These are phyloP conservation scores for Sorex maritimensis DNA, from an alignment of 2,797 vertebrate species.

Conservation along the genomic window DNA sequence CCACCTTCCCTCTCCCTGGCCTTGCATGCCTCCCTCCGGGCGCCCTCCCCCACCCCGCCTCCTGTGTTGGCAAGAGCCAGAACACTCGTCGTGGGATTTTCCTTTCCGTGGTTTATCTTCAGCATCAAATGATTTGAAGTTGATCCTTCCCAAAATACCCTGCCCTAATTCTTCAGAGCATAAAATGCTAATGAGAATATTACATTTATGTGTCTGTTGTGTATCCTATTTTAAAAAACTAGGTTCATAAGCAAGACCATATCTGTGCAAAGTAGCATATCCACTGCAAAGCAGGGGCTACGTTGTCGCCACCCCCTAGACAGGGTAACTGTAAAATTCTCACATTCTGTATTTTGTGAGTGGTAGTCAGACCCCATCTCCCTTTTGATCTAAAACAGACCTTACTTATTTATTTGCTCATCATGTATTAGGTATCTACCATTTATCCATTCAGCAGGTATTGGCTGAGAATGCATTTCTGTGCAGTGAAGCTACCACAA, in stretches of 20 bases:
- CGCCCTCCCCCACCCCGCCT: neutral
- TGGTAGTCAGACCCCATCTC: slow-evolving; percentile 8
- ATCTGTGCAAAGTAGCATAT: slow-evolving; percentile 41
- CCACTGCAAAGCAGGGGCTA: slow-evolving; percentile 26
- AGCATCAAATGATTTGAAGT: slow-evolving; percentile 57
- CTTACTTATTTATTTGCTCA: slow-evolving; percentile 37
- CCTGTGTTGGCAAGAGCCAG: neutral
- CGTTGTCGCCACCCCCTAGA: slow-evolving; percentile 13
- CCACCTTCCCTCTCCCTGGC: neutral
- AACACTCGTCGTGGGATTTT: slow-evolving; percentile 24
- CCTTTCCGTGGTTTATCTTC: slow-evolving; percentile 67
- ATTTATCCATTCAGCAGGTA: slow-evolving; percentile 36
- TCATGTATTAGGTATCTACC: neutral
- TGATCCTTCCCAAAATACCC: slow-evolving; percentile 73
- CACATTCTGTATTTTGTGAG: neutral
- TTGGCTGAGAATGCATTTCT: slow-evolving; percentile 35
- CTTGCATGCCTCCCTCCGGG: neutral
- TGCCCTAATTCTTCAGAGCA: slow-evolving; percentile 14
- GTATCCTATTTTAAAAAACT: slow-evolving; percentile 54
- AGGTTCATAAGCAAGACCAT: slow-evolving; percentile 47
- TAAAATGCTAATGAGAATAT: slow-evolving; percentile 64
- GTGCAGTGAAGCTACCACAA: neutral
- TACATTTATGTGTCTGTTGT: slow-evolving; percentile 55
- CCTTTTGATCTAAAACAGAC: slow-evolving; percentile 25
- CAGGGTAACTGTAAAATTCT: neutral